Percentiles rank a stretch among this genome's conserved stretches.
These are phyloP conservation scores for Pegoplata infirma DNA, from an alignment of 2,888 invertebrate genomes.

Conservation along the genomic window DNA sequence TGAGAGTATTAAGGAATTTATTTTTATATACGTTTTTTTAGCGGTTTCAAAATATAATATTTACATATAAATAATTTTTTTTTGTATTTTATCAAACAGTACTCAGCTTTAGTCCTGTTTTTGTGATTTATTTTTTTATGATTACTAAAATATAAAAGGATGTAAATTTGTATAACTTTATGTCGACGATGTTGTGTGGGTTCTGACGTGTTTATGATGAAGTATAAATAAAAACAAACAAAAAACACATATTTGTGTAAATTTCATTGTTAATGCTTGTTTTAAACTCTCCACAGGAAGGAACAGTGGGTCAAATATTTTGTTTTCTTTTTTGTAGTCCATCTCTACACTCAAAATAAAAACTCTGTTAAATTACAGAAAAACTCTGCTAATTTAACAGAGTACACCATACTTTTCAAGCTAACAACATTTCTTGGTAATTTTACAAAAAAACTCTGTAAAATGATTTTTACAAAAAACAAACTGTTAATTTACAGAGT, in stretches of 20 bases:
- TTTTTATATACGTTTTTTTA: not conserved
- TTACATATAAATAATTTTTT: conserved; percentile 8
- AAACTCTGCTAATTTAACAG: no score
- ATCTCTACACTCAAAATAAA: no score
- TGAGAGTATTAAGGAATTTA: conserved; percentile 1
- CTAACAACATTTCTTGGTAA: no score
- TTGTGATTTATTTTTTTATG: not conserved
- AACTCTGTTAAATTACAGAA: no score
- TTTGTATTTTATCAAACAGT: not conserved
- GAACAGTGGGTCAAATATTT: no score
- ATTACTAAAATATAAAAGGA: not conserved
- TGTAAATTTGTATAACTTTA: not conserved
- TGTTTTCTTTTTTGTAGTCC: no score
- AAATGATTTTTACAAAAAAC: no score
- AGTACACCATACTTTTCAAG: no score
- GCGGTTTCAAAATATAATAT: conserved; percentile 28
- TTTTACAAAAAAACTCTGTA: no score
- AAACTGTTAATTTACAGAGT: no score
- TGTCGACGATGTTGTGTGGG: not conserved
- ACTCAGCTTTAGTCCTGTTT: not conserved
- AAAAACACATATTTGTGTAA: conserved; percentile 16
- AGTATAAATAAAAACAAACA: not conserved
- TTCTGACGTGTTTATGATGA: not conserved
- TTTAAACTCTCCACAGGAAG: not conserved
- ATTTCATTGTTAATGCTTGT: conserved; percentile 24